These are phyloP conservation scores for Pelusios castaneus DNA, from an alignment of 2,113 vertebrate species.

Conservation along the genomic window DNA sequence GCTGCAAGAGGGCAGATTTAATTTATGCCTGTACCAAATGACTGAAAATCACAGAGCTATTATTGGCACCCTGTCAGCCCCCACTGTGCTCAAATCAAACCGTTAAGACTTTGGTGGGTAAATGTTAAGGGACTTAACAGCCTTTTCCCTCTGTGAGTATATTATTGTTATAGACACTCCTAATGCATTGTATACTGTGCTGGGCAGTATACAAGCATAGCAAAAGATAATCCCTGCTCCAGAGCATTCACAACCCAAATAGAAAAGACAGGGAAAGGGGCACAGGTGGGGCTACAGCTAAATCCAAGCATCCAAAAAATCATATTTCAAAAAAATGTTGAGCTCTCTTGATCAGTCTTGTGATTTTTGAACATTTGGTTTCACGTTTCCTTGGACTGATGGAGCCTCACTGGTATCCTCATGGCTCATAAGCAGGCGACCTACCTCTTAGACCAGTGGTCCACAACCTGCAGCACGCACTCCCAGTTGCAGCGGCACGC, in stretches of 20 bases:
- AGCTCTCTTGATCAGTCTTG: background rate
- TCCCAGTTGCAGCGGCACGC: no score
- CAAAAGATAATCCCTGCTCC: background rate
- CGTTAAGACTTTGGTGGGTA: background rate
- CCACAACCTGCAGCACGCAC: no score
- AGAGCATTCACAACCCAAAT: background rate
- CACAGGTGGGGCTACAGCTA: background rate
- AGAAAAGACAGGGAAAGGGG: background rate
- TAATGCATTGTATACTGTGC: accelerated
- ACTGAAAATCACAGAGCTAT: background rate
- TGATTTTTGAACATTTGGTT: background rate
- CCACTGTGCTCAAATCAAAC: accelerated
- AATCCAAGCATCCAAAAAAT: background rate
- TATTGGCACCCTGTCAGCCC: background rate
- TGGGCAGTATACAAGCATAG: background rate
- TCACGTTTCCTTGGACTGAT: background rate
- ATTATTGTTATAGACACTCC: background rate
- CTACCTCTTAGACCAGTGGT: background rate
- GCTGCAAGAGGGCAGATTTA: background rate
- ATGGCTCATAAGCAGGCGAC: conserved; percentile 14
- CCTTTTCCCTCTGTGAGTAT: background rate
- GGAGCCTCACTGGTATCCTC: background rate
- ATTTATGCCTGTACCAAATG: background rate
- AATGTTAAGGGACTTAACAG: background rate
- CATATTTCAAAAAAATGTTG: background rate